phyloP scores from a whole-genome alignment of 1,140 invertebrate species.

The Drosophila melanica region DNA sequence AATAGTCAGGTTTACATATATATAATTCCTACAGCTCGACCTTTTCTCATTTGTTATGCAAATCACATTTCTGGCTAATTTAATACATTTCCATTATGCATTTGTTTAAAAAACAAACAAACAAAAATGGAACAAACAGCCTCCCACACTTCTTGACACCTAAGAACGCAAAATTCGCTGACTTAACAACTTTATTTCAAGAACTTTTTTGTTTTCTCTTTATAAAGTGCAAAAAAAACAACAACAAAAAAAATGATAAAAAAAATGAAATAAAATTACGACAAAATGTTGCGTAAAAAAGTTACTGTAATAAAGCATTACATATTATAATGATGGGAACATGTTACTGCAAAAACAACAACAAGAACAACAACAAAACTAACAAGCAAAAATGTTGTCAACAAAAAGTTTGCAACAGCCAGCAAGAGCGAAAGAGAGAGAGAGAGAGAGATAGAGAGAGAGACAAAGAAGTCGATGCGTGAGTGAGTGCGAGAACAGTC shows the following conservation, averaged over 20 bases:
- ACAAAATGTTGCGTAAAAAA: conserved; percentile 49
- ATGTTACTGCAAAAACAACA: conserved; percentile 49
- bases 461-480: neutral
- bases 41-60: conserved; percentile 22
- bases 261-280: conserved; percentile 16
- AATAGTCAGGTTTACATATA: neutral
- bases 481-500: conserved; percentile 12
- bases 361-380: conserved; percentile 38
- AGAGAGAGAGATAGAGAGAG: neutral
- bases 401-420: conserved; percentile 51
- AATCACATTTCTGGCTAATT: conserved; percentile 46
- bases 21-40: conserved; percentile 16
- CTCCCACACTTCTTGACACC: conserved; percentile 36
- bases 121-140: neutral
- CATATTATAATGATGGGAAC: conserved; percentile 62
- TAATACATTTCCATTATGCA: conserved; percentile 41
- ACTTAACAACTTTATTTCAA: conserved; percentile 47
- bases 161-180: conserved; percentile 14
- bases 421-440: neutral
- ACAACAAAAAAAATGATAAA: conserved; percentile 8
- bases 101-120: conserved; percentile 22
- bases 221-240: conserved; percentile 15
- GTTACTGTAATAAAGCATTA: conserved; percentile 54
- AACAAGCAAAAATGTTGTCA: conserved; percentile 58
- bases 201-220: conserved; percentile 33